Base-by-base conservation (phyloP, 2,888 invertebrate species). In the Candidula unifasciata region DNA sequence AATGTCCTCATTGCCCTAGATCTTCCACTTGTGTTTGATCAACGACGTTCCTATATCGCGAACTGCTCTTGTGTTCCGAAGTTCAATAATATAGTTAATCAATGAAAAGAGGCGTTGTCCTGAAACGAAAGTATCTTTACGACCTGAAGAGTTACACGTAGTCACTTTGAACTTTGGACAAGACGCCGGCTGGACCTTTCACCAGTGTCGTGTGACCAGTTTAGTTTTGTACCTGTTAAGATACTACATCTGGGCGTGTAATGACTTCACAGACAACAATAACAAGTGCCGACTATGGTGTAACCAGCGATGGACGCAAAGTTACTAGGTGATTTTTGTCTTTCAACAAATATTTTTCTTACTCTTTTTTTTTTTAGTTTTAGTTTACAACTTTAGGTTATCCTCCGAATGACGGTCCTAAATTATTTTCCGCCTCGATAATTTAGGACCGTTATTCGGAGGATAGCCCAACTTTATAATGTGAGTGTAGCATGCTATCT, bases 271-370 rank as follows among this genome's bases (percentile, higher is more conserved):
- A 35, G 71, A 80, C 37, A 2, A 57, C n/a, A 74, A 88, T 90
- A 52, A 86, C 66, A 69, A 83, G 83, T 73, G 89, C 88, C 57
- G 24, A 76, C 1, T 90, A 90, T 80, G 90, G 89, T 13, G 86
- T 88, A 77, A 89, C 90, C 24, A 88, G 89, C 35, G 88, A 89
- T 64, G 89, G 89, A 16, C 80, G 85, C 52, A 84, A 87, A 44
- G 88, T 90, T 3, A 85, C 87, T n/a, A 88, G 88, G 90, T 89
- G 84, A 81, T 13, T 54, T 6, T 52, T 52, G 44, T 44, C 44
- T 44, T 6, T 44, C 44, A 44, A n/a, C n/a, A n/a, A n/a, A n/a
- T n/a, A n/a, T n/a, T n/a, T n/a, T n/a, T n/a, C n/a, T n/a, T n/a
- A n/a, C n/a, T n/a, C n/a, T n/a, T n/a, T n/a, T n/a, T 44, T 13